Conservation (phyloP, 2,113 vertebrate genomes). For the Argyrosomus japonicus region DNA sequence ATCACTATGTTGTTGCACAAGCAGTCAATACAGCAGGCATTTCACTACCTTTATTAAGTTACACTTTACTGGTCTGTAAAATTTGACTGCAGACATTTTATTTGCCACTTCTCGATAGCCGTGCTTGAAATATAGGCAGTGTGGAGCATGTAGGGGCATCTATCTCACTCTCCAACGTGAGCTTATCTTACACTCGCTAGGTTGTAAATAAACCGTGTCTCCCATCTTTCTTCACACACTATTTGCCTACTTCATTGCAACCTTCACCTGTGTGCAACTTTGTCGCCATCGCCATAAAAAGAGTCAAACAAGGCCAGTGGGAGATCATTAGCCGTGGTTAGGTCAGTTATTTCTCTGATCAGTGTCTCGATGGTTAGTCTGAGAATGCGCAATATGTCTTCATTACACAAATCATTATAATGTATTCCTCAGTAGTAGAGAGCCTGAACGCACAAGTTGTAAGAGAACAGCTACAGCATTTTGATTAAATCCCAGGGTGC, state of each 20-base stretch:
- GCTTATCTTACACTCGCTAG: slow-evolving; percentile 45
- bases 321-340: slow-evolving; percentile 74
- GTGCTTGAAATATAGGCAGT: slow-evolving; percentile 66
- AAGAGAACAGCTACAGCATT: slow-evolving; percentile 52
- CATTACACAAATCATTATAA: slow-evolving; percentile 71
- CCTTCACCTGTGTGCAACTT: slow-evolving; percentile 49
- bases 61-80: slow-evolving; percentile 82
- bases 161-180: slow-evolving; percentile 25
- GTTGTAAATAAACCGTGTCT: slow-evolving; percentile 67
- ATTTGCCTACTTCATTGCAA: slow-evolving; percentile 45
- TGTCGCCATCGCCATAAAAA: slow-evolving; percentile 32
- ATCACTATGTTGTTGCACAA: slow-evolving; percentile 70
- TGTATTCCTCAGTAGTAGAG: slow-evolving; percentile 55
- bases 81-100: slow-evolving; percentile 80
- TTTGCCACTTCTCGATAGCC: slow-evolving; percentile 74
- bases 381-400: slow-evolving; percentile 69
- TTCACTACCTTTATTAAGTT: slow-evolving; percentile 76
- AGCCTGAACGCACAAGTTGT: slow-evolving; percentile 38
- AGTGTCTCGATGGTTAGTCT: slow-evolving; percentile 32
- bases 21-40: slow-evolving; percentile 63
- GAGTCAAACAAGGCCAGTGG: slow-evolving; percentile 52
- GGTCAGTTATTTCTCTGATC: slow-evolving; percentile 65
- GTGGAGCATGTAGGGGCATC: slow-evolving; percentile 47
- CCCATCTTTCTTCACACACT: slow-evolving; percentile 18
- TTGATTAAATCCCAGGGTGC: slow-evolving; percentile 69